These are phyloP conservation scores for Cisticola juncidis DNA, from an alignment of 2,113 vertebrate genomes.

Conservation along the genomic window DNA sequence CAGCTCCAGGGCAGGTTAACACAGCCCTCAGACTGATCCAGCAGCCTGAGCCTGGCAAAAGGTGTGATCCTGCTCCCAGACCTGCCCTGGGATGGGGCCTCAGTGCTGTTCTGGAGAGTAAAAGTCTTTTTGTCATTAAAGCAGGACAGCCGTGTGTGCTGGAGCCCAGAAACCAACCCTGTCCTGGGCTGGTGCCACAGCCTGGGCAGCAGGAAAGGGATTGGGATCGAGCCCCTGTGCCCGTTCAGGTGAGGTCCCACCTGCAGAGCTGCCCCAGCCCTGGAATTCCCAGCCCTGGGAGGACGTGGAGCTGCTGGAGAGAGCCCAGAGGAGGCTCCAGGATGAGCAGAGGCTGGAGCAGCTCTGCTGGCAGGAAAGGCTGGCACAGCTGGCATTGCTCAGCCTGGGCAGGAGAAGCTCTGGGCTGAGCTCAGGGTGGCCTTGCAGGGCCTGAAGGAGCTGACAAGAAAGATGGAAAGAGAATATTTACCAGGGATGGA, in stretches of 20 bases:
- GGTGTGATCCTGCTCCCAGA: neutral
- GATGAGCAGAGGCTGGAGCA: neutral
- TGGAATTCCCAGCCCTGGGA: neutral
- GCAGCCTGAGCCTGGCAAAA: neutral
- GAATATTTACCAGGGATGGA: neutral
- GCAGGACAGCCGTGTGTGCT: neutral
- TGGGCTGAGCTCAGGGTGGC: neutral
- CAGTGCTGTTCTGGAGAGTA: accelerated
- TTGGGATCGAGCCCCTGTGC: too few relatives aligned
- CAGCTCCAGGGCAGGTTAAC: neutral
- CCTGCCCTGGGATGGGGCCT: neutral
- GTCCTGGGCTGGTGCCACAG: neutral
- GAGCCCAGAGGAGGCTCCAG: neutral
- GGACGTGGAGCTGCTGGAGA: neutral
- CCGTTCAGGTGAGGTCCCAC: neutral
- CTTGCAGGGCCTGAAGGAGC: neutral
- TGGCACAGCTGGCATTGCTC: neutral
- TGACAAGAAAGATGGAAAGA: neutral
- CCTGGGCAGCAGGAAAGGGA: neutral
- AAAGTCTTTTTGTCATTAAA: neutral
- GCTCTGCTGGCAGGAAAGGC: neutral
- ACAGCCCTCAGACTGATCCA: neutral
- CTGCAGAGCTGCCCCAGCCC: neutral
- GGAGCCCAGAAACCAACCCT: neutral
- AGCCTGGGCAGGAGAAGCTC: neutral